phyloP scores from a whole-genome alignment of 2,113 vertebrate species.

The Fukomys damarensis region DNA sequence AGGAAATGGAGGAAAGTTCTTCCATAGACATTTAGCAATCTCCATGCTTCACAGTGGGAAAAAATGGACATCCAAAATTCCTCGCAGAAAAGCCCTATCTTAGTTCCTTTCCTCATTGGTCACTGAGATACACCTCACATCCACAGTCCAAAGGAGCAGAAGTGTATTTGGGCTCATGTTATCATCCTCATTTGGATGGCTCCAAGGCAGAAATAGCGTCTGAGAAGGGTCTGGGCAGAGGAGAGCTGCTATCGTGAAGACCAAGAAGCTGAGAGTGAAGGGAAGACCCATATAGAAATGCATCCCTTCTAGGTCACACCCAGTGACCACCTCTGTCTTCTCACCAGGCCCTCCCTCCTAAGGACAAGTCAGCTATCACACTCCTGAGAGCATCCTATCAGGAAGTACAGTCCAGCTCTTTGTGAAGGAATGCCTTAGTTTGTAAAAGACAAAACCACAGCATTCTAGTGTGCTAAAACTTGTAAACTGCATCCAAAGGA shows the following conservation, averaged over 20 bases:
- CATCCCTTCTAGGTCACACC: not conserved
- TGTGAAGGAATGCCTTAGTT: slow-evolving; percentile 73
- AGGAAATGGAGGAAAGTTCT: slow-evolving; percentile 69
- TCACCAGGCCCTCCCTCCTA: too few species aligned
- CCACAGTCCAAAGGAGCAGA: not conserved
- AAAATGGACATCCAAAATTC: slow-evolving; percentile 50
- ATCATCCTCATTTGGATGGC: not conserved
- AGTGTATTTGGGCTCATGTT: not conserved
- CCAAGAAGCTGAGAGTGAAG: not conserved
- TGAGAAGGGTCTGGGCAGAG: not conserved
- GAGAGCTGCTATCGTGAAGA: not conserved
- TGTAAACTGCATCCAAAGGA: slow-evolving; percentile 76
- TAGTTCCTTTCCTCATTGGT: not conserved
- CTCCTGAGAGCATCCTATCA: slow-evolving; percentile 61
- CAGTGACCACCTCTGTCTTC: not conserved
- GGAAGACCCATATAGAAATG: accelerated
- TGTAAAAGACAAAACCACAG: slow-evolving; percentile 75
- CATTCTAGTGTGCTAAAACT: slow-evolving; percentile 80
- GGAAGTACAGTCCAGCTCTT: slow-evolving; percentile 77
- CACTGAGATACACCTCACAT: not conserved
- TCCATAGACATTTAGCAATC: not conserved
- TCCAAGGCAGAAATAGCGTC: not conserved
- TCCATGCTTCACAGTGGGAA: slow-evolving; percentile 70
- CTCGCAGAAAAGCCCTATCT: slow-evolving; percentile 24
- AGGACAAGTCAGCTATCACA: not conserved